These are phyloP conservation scores for Mnemiopsis leidyi DNA, from an alignment of 37 sponge, comb jelly and placozoan genomes.

Conservation along the genomic window DNA sequence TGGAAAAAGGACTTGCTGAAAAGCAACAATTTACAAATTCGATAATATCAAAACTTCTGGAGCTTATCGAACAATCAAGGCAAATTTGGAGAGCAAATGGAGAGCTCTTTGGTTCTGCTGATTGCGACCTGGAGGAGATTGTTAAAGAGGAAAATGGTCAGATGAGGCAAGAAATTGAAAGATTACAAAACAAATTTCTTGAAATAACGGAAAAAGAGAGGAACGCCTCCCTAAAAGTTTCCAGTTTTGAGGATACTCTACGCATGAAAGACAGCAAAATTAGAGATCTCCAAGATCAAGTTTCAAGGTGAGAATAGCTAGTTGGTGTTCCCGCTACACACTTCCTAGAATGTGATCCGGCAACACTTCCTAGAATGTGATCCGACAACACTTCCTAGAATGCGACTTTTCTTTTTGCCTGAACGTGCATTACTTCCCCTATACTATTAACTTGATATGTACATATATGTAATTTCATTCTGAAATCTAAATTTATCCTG, in stretches of 20 bases:
- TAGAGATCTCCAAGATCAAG: constrained; percentile 11
- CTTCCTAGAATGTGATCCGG: too few relatives aligned
- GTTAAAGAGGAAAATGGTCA: constrained; percentile 58
- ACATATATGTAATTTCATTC: too few relatives aligned
- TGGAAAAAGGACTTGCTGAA: background rate
- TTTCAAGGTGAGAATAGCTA: constrained; percentile 16
- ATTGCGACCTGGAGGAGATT: constrained; percentile 40
- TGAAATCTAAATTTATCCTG: too few relatives aligned
- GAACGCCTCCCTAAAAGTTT: background rate
- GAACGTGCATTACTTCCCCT: too few relatives aligned
- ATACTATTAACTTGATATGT: too few relatives aligned
- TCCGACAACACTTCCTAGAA: too few relatives aligned
- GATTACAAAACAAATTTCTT: constrained; percentile 17
- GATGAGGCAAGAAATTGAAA: constrained; percentile 32
- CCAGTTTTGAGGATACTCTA: constrained; percentile 5
- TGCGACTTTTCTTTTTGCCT: too few relatives aligned
- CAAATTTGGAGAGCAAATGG: constrained; percentile 55
- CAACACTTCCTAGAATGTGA: too few relatives aligned
- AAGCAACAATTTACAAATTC: constrained; percentile 19
- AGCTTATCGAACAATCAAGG: constrained; percentile 39
- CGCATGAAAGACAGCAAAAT: constrained; percentile 19
- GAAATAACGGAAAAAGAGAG: constrained; percentile 10
- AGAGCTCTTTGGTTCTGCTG: constrained; percentile 27
- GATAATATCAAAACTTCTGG: background rate
- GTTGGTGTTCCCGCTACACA: too few relatives aligned